These are phyloP conservation scores for Drosophila biarmipes DNA, from an alignment of 1,140 invertebrate genomes.

Conservation along the genomic window DNA sequence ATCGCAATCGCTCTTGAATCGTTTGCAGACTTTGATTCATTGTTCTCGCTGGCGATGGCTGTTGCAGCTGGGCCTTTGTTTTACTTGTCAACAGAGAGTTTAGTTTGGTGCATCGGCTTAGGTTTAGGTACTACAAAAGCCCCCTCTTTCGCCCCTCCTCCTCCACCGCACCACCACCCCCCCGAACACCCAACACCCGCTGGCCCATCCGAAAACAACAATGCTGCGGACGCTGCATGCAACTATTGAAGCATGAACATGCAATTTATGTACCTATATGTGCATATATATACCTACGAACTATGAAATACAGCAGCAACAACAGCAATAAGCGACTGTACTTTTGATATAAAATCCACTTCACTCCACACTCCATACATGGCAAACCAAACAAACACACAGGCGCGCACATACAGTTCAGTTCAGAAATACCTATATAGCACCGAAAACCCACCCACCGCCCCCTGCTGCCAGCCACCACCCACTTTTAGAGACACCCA, in stretches of 20 bases:
- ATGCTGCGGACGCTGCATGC: constrained; percentile 65
- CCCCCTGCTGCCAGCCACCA: constrained; percentile 1
- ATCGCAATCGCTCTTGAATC: constrained; percentile 46
- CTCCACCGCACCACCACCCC: background rate
- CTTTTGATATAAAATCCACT: constrained; percentile 80
- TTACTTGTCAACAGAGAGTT: constrained; percentile 72
- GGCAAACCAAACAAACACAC: constrained; percentile 57
- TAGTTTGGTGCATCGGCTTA: constrained; percentile 66
- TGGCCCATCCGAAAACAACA: constrained; percentile 22
- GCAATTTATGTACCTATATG: constrained; percentile 70
- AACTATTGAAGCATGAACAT: constrained; percentile 81
- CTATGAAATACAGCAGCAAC: constrained; percentile 76
- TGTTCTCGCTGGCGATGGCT: constrained; percentile 15
- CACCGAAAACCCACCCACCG: constrained; percentile 10
- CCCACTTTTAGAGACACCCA: constrained; percentile 34
- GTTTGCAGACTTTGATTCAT: constrained; percentile 46
- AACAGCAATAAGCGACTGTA: constrained; percentile 70
- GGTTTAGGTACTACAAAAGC: constrained; percentile 44
- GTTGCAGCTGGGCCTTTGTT: constrained; percentile 51
- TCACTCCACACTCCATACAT: constrained; percentile 50
- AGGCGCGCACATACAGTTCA: constrained; percentile 9
- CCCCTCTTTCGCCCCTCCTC: too few relatives aligned
- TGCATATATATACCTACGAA: constrained; percentile 39
- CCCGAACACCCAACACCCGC: background rate
- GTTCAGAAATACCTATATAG: constrained; percentile 29